Evolutionary conservation across 2,888 invertebrate species (phyloP), one percentile per base, ranked within the genome.

Genomic region (Drosophila percnosoma): DNA sequence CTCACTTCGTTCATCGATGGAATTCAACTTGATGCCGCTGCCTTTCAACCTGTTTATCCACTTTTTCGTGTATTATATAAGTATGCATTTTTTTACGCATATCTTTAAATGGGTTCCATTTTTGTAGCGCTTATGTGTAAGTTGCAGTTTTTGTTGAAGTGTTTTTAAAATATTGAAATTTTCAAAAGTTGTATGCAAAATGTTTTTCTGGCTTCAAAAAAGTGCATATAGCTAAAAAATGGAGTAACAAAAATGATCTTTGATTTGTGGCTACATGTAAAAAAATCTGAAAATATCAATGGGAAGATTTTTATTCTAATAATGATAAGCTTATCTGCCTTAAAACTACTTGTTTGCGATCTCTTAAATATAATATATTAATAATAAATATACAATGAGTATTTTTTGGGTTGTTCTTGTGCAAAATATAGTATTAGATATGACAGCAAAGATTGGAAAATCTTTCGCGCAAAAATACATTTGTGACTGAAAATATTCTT

Each of bases 1-100:
- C 42, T 66, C n/a, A 10, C n/a, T 40, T 61, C n/a, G 5, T 8
- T 55, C 21, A 15, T 21, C 60, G 61, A 34, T 31, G 45, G 36
- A 40, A 42, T 55, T 59, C 57, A 55, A 29, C 42, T 68, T 36
- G 27, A n/a, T 21, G 21, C 21, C 21, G 63, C 42, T 58, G 61
- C 80, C 70, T 75, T 79, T 78, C 27, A 78, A 75, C 75, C 69
- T 67, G 75, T 75, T 79, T 74, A 65, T 24, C 60, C 60, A 62
- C 77, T 64, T 87, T 45, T 70, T 33, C 34, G 8, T 34, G 13
- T 18, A 21, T 60, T 52, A 52, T 40, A 34, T 29, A 52, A 57
- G 29, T 15, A 31, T 5, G 31, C 51, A 11, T 27, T 52, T 52
- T 52, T 42, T 21, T 36, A 18, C 24, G 24, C 18, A 40, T 27